Evolutionary conservation across 2,888 invertebrate species (phyloP).

Genomic region (Diarsia rubi): DNA sequence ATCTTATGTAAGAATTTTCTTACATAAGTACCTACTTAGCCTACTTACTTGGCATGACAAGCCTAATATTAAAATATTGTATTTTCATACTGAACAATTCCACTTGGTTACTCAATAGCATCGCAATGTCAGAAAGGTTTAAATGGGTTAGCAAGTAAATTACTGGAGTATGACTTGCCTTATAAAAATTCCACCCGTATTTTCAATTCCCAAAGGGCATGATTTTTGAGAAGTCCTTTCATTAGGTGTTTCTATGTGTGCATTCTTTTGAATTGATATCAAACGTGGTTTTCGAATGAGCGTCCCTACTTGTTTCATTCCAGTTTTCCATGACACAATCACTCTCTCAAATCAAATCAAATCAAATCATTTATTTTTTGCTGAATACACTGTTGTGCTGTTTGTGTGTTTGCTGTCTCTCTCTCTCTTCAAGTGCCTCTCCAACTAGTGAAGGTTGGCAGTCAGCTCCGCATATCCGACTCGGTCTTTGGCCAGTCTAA

Average conservation of each 20-base stretch:
- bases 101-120: neutral
- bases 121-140: neutral
- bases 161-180: neutral
- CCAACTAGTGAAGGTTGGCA: no score
- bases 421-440: no score
- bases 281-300: neutral
- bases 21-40: neutral
- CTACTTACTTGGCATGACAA: neutral
- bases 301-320: no score
- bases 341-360: no score
- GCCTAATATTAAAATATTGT: neutral
- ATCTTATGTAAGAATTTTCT: constrained; percentile 6
- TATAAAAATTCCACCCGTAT: neutral
- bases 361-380: no score
- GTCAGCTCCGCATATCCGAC: no score
- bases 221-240: neutral
- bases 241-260: neutral
- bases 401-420: no score
- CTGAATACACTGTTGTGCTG: no score
- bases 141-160: neutral
- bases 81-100: neutral
- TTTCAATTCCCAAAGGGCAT: neutral
- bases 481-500: no score
- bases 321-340: no score
- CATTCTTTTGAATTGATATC: neutral